These are phyloP conservation scores for Penaeus vannamei DNA, from an alignment of 1,140 invertebrate species.

Conservation along the genomic window DNA sequence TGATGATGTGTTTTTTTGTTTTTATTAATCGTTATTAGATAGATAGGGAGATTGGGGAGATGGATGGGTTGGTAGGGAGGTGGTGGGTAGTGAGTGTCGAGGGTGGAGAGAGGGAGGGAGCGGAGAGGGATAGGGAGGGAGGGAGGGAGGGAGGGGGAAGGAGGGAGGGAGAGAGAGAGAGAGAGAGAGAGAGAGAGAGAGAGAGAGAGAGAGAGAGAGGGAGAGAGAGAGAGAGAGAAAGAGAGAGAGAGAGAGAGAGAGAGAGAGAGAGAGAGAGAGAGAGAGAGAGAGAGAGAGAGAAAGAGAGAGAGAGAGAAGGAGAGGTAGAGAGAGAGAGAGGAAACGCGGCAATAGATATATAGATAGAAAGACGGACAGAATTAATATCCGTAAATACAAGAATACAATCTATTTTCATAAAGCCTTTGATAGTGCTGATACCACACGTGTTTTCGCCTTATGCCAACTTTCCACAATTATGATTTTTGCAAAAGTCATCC, in stretches of 20 bases:
- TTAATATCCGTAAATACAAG: background rate
- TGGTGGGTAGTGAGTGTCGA: background rate
- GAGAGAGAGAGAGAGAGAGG: background rate
- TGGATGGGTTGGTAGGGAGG: slow-evolving; percentile 5
- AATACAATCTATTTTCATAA: too few species aligned
- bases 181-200: background rate
- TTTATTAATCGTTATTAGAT: background rate
- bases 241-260: background rate
- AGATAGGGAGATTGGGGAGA: background rate
- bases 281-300: too few species aligned
- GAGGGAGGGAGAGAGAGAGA: background rate
- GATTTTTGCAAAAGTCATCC: too few species aligned
- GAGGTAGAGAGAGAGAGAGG: background rate
- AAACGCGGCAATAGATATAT: background rate
- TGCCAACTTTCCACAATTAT: too few species aligned
- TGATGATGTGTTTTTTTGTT: background rate
- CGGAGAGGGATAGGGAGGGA: background rate
- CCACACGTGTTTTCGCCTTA: too few species aligned
- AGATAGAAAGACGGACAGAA: background rate
- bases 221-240: background rate
- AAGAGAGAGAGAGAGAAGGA: background rate
- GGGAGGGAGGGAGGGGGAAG: background rate
- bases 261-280: background rate
- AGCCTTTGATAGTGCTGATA: too few species aligned
- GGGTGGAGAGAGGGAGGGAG: background rate